phyloP scores from a whole-genome alignment of 2,888 invertebrate species.

The Pandemis corylana region DNA sequence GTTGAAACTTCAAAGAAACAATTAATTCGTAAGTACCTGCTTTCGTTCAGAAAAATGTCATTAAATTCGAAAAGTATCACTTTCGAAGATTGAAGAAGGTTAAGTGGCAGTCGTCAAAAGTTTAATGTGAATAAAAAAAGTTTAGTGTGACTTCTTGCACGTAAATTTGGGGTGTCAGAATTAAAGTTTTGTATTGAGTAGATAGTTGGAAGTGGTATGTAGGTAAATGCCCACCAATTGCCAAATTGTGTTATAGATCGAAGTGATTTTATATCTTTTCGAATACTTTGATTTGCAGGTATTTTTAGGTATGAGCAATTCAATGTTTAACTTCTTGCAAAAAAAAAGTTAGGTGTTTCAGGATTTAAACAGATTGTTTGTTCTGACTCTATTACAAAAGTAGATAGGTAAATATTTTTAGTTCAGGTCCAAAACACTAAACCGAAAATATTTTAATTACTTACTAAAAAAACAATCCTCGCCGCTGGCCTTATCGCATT shows the following conservation, averaged over 20 bases:
- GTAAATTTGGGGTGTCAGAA: slow-evolving; percentile 1
- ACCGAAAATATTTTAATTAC: background rate
- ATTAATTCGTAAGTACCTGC: slow-evolving; percentile 60
- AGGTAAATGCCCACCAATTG: background rate
- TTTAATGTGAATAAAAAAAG: slow-evolving; percentile 47
- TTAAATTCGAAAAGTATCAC: slow-evolving; percentile 50
- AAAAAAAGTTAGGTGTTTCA: background rate
- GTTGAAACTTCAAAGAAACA: slow-evolving; percentile 58
- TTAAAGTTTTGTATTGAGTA: background rate
- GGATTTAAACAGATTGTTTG: background rate
- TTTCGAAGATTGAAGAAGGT: slow-evolving; percentile 70
- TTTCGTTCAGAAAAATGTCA: slow-evolving; percentile 59
- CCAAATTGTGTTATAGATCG: background rate
- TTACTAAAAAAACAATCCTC: slow-evolving; percentile 47
- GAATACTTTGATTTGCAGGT: background rate
- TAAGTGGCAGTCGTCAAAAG: slow-evolving; percentile 51
- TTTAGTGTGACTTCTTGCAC: slow-evolving; percentile 7
- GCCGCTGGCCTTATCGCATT: slow-evolving; percentile 57
- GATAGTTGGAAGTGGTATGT: no score
- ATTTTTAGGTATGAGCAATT: background rate
- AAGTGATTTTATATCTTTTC: background rate
- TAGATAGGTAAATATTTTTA: no score
- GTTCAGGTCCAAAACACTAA: background rate
- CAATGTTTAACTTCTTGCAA: background rate
- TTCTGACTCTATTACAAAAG: no score